Evolutionary conservation across 2,888 invertebrate species (phyloP).

Genomic region (Hedychridium roseum): DNA sequence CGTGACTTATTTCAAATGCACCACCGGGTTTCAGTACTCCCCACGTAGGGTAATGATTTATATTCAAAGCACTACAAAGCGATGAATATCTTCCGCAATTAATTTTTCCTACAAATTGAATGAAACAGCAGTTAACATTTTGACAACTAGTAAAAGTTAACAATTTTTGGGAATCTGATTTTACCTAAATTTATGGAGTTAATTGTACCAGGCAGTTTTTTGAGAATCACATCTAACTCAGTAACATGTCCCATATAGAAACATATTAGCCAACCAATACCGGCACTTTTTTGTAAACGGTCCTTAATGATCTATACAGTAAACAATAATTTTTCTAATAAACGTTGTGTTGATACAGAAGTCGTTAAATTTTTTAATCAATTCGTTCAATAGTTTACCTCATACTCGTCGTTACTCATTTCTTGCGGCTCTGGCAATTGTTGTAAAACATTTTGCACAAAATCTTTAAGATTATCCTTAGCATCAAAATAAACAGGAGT

Average conservation of each 20-base stretch:
- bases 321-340: too few relatives aligned
- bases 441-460: slow-evolving; percentile 69
- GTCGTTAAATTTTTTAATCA: too few relatives aligned
- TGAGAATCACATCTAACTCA: slow-evolving; percentile 68
- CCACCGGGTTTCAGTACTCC: slow-evolving; percentile 78
- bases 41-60: slow-evolving; percentile 73
- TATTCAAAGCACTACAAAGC: slow-evolving; percentile 70
- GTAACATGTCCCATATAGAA: slow-evolving; percentile 67
- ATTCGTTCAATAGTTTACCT: slow-evolving; percentile 67
- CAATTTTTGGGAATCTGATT: too few relatives aligned
- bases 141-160: too few relatives aligned
- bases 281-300: slow-evolving; percentile 24
- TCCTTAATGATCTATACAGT: too few relatives aligned
- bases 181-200: slow-evolving; percentile 67
- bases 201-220: slow-evolving; percentile 70
- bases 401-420: slow-evolving; percentile 68
- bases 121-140: too few relatives aligned
- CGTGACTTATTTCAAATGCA: slow-evolving; percentile 78
- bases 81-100: slow-evolving; percentile 69
- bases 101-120: slow-evolving; percentile 72
- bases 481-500: slow-evolving; percentile 50
- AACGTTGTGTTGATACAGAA: too few relatives aligned
- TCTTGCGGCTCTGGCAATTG: slow-evolving; percentile 71
- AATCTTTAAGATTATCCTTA: slow-evolving; percentile 65
- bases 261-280: slow-evolving; percentile 67